Conservation (phyloP, 23 tunicate species). For the Clavelina lepadiformis region DNA sequence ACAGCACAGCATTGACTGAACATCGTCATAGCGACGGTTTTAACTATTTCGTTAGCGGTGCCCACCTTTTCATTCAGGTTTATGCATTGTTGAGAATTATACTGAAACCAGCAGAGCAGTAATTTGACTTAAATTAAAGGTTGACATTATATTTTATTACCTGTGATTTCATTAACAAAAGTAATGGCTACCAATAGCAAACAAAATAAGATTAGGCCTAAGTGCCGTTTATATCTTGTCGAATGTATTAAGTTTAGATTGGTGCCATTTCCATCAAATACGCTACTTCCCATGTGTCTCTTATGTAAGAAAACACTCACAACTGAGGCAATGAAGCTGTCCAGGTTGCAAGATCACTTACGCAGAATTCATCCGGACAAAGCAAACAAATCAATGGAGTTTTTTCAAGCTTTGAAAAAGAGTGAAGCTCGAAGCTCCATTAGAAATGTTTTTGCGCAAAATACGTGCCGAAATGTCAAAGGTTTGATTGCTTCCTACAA, state of each 20-base stretch:
- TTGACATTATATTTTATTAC: too few species aligned
- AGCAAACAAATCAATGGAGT: constrained; percentile 15
- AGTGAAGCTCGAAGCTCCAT: constrained; percentile 11
- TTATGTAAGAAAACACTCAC: constrained; percentile 13
- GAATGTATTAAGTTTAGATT: constrained; percentile 11
- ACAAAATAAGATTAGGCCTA: constrained; percentile 1
- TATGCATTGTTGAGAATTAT: too few species aligned
- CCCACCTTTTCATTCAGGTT: too few species aligned
- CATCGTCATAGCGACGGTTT: too few species aligned
- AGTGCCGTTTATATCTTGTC: constrained; percentile 18
- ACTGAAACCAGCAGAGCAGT: too few species aligned
- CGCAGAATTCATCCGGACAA: constrained; percentile 22
- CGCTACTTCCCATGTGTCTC: constrained; percentile 12
- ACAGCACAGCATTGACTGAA: too few species aligned
- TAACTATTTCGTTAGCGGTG: too few species aligned
- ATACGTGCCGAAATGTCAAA: constrained; percentile 10
- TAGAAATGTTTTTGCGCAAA: constrained; percentile 2
- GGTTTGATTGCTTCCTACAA: constrained; percentile 20
- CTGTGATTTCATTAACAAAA: constrained; percentile 6
- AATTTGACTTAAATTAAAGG: too few species aligned
- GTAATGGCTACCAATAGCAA: constrained; percentile 22
- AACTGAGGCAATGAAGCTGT: constrained; percentile 13
- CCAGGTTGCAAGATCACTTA: constrained; percentile 4
- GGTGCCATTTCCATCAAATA: constrained; percentile 22
- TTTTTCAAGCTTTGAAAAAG: constrained; percentile 15